These are phyloP conservation scores for Eulacestoma nigropectus DNA, from an alignment of 2,113 vertebrate species.

Conservation along the genomic window DNA sequence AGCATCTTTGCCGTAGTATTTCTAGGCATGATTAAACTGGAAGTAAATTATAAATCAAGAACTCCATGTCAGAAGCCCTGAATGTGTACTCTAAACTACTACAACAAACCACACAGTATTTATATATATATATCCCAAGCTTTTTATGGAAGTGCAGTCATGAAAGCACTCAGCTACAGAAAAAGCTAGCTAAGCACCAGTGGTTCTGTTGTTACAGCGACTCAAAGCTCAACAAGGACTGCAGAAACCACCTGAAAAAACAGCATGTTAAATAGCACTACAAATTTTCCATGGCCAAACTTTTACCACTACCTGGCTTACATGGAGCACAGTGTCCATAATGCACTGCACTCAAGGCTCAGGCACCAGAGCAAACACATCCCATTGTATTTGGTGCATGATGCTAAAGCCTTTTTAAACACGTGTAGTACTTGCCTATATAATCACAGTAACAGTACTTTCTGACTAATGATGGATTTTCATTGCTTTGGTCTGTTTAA, in stretches of 20 bases:
- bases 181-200: not conserved
- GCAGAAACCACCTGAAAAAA: not conserved
- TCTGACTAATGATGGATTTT: not conserved
- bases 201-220: not conserved
- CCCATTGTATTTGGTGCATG: not conserved
- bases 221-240: not conserved
- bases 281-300: not conserved
- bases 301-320: not conserved
- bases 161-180: not conserved
- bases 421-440: accelerated
- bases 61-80: not conserved
- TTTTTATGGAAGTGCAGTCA: not conserved
- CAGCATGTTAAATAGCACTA: not conserved
- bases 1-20: not conserved
- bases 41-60: not conserved
- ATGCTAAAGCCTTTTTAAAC: not conserved
- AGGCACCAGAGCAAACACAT: not conserved
- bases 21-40: not conserved
- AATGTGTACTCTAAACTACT: not conserved
- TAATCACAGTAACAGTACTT: not conserved
- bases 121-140: not conserved
- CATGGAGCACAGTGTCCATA: not conserved
- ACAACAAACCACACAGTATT: not conserved
- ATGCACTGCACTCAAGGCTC: not conserved
- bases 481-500: not conserved